Evolutionary conservation across 2,113 vertebrate species (phyloP).

Genomic region (Mystacornis crossleyi): DNA sequence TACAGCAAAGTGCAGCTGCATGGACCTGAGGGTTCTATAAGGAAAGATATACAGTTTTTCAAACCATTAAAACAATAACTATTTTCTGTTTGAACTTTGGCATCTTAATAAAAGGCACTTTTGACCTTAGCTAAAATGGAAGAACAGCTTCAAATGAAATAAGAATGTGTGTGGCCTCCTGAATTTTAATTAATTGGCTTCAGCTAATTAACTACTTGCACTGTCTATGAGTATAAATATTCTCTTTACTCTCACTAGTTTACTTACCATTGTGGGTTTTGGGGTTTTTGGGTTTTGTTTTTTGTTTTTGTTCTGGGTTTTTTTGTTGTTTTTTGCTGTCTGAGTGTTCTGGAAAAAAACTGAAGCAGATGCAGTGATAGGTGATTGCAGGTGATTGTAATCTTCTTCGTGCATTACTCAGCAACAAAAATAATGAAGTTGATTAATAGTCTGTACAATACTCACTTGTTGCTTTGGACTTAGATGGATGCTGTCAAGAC

Average conservation of each 20-base stretch:
- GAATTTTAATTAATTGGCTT: not conserved
- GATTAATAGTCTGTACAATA: not conserved
- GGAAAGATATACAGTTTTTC: not conserved
- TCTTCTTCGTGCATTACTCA: not conserved
- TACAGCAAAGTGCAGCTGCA: not conserved
- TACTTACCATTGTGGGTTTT: not conserved
- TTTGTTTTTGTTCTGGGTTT: not conserved
- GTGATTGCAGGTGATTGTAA: not conserved
- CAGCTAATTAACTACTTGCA: not conserved
- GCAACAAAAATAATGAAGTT: not conserved
- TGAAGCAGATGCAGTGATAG: not conserved
- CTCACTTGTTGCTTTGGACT: not conserved
- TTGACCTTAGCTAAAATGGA: not conserved
- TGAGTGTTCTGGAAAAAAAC: not conserved
- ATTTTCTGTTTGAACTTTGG: not conserved
- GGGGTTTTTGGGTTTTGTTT: not conserved
- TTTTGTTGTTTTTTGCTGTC: not conserved
- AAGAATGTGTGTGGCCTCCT: not conserved
- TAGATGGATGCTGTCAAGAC: not conserved
- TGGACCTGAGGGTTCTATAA: not conserved
- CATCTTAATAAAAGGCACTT: not conserved
- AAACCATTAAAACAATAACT: not conserved
- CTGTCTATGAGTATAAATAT: not conserved
- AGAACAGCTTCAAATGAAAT: not conserved
- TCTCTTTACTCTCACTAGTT: not conserved